A percentile compares a stretch with the other conserved stretches of the same genome.
These are phyloP conservation scores for Sebastes matsubarae DNA, from an alignment of 2,797 vertebrate genomes.

Conservation along the genomic window DNA sequence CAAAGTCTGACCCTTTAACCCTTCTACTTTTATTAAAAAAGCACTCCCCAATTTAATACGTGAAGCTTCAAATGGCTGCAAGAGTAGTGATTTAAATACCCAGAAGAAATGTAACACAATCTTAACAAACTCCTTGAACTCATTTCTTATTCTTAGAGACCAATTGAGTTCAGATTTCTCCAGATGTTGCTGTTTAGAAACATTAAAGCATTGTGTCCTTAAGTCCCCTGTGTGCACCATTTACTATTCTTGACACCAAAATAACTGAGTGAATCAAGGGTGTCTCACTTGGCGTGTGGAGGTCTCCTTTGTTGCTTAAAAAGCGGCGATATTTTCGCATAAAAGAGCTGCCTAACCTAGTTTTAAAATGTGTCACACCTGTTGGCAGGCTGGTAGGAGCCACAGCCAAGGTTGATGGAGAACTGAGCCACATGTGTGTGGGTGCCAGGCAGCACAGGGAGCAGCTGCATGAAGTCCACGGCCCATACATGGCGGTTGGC, in stretches of 20 bases:
- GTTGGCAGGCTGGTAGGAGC: constrained; percentile 96
- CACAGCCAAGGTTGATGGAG: constrained; percentile 97
- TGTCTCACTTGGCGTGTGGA: background rate
- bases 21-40: background rate
- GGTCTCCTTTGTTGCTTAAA: constrained; percentile 8
- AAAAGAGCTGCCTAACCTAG: too few species aligned
- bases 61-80: background rate
- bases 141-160: background rate
- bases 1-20: background rate
- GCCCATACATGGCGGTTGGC: constrained; percentile 91
- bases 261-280: background rate
- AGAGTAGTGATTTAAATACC: background rate
- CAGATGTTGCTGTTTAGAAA: background rate
- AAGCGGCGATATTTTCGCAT: too few species aligned
- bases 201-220: background rate
- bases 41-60: background rate
- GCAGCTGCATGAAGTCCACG: constrained; percentile 94
- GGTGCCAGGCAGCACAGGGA: constrained; percentile 90
- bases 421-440: constrained; percentile 97
- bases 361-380: constrained; percentile 82
- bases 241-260: background rate
- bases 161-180: background rate
- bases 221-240: background rate
- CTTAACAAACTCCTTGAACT: background rate
- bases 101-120: background rate